Conservation (phyloP, 2,888 invertebrate genomes). For the Sthenelais limicola region DNA sequence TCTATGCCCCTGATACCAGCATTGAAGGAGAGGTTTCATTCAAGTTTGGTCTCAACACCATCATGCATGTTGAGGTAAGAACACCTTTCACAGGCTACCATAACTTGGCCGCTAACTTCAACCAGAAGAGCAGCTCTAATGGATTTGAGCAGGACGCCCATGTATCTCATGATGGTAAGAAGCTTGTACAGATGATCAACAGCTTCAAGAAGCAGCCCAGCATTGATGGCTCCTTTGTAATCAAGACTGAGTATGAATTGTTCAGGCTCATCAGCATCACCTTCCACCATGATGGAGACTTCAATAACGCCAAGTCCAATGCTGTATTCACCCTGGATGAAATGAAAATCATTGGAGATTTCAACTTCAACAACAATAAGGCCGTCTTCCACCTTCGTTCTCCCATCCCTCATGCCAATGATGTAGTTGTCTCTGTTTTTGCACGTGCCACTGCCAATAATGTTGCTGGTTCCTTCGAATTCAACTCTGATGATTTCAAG, state of each 20-base stretch:
- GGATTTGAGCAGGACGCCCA: neutral
- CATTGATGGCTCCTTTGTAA: neutral
- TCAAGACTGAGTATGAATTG: constrained; percentile 6
- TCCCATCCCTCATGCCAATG: constrained; percentile 23
- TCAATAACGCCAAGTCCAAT: neutral
- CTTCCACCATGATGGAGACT: neutral
- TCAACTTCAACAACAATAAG: constrained; percentile 6
- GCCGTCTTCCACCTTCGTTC: constrained; percentile 13
- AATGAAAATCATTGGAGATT: neutral
- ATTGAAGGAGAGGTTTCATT: neutral
- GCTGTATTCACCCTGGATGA: neutral
- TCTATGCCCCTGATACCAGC: constrained; percentile 10
- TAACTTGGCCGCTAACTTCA: neutral
- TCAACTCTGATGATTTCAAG: constrained; percentile 21
- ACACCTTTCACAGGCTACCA: neutral
- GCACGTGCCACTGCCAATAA: neutral
- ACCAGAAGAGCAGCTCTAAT: neutral
- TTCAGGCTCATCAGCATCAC: constrained; percentile 10
- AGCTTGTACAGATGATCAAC: neutral
- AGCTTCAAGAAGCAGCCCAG: neutral
- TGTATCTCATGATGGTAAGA: neutral
- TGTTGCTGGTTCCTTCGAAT: constrained; percentile 1
- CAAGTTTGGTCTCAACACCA: neutral
- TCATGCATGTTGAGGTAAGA: neutral
- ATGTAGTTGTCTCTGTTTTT: constrained; percentile 7